A percentile compares a stretch with the other conserved stretches of the same genome.
These are phyloP conservation scores for Idaea dimidiata DNA, from an alignment of 2,888 invertebrate genomes.

Conservation along the genomic window DNA sequence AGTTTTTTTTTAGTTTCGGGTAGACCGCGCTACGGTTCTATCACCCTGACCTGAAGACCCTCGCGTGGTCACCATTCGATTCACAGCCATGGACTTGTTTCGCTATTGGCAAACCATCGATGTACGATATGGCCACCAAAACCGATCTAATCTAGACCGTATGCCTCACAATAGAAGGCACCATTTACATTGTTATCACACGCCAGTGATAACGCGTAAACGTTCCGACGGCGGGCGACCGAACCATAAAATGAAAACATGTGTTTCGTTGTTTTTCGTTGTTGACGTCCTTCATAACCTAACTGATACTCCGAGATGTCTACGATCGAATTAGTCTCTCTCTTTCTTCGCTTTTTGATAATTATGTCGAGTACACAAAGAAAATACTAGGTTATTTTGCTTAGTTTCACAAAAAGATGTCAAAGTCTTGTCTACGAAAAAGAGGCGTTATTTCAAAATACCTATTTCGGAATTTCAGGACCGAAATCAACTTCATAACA, in stretches of 20 bases:
- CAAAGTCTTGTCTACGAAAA: constrained; percentile 56
- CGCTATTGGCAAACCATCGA: constrained; percentile 38
- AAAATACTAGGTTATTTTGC: background rate
- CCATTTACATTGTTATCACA: constrained; percentile 66
- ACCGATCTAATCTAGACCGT: constrained; percentile 47
- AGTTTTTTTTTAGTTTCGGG: background rate
- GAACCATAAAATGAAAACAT: constrained; percentile 50
- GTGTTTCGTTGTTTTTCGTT: too few relatives aligned
- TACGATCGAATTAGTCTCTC: constrained; percentile 7
- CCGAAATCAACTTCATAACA: constrained; percentile 81
- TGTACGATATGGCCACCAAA: constrained; percentile 4
- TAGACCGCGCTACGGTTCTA: constrained; percentile 22
- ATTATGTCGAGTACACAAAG: constrained; percentile 9
- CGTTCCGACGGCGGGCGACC: constrained; percentile 41
- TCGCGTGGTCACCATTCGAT: constrained; percentile 49
- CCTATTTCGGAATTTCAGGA: constrained; percentile 80
- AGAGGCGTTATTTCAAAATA: constrained; percentile 78
- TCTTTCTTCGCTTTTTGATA: too few relatives aligned
- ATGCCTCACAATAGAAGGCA: constrained; percentile 36
- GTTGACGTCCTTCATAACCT: constrained; percentile 15
- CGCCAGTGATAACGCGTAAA: constrained; percentile 56
- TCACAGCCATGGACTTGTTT: constrained; percentile 68
- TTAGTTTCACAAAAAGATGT: constrained; percentile 27
- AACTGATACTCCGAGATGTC: constrained; percentile 27
- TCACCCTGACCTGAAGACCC: constrained; percentile 58